These are phyloP conservation scores for Oryzias melastigma DNA, from an alignment of 2,113 vertebrate genomes.

Conservation along the genomic window DNA sequence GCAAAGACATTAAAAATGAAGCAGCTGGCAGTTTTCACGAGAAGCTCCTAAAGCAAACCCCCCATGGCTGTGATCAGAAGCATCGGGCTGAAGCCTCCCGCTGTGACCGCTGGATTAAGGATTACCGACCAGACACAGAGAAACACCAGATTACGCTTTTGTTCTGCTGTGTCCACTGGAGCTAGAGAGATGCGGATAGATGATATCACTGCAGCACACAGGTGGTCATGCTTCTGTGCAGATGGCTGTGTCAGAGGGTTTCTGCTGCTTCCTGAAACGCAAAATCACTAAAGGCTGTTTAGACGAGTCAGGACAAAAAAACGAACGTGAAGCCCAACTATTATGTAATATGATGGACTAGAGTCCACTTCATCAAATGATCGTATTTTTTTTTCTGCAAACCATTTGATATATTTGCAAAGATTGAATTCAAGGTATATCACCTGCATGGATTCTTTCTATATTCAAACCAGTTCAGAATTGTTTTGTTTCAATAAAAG, in stretches of 20 bases:
- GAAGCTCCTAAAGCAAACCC: constrained; percentile 19
- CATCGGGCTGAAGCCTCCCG: neutral
- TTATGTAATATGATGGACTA: no score
- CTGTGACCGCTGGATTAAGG: constrained; percentile 50
- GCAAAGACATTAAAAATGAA: neutral
- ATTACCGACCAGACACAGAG: constrained; percentile 36
- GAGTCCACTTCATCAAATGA: no score
- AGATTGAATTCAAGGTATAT: no score
- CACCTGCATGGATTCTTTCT: no score
- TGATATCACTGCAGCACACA: neutral
- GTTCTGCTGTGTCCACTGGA: constrained; percentile 15
- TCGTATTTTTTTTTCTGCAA: no score
- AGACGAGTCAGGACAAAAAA: neutral
- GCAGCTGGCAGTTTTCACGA: constrained; percentile 8
- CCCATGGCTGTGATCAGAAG: constrained; percentile 9
- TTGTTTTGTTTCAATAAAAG: no score
- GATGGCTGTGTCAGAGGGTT: neutral
- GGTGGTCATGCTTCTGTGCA: neutral
- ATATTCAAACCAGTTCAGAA: no score
- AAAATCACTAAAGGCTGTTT: neutral
- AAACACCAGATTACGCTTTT: constrained; percentile 40
- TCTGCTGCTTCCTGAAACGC: neutral
- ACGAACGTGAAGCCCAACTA: no score
- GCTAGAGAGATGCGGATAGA: constrained; percentile 12
- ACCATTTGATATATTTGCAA: no score